phyloP scores from a whole-genome alignment of 2,797 vertebrate genomes.

The Anguilla marmorata region DNA sequence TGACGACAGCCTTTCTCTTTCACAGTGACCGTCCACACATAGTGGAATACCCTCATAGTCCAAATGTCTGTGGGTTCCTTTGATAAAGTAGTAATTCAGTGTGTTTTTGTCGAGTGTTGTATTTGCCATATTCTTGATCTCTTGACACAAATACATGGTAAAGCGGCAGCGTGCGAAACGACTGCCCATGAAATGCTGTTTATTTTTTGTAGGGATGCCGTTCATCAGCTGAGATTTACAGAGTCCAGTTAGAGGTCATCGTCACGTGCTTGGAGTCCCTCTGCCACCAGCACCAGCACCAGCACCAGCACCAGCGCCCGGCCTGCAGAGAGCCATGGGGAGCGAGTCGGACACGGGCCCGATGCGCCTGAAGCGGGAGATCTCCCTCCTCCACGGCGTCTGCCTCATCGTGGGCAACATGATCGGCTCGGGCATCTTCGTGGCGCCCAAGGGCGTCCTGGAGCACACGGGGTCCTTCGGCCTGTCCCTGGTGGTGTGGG shows the following conservation, averaged over 20 bases:
- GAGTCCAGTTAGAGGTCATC: background rate
- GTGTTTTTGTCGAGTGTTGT: background rate
- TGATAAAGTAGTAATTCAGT: background rate
- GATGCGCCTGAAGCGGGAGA: slow-evolving; percentile 76
- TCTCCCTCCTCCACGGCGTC: slow-evolving; percentile 78
- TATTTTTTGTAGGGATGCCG: background rate
- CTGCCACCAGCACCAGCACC: background rate
- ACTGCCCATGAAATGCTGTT: background rate
- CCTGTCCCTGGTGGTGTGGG: slow-evolving; percentile 75
- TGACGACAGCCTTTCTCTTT: background rate
- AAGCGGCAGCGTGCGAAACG: background rate
- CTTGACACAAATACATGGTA: background rate
- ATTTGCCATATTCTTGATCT: background rate
- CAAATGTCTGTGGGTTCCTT: background rate
- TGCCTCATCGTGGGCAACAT: slow-evolving; percentile 81
- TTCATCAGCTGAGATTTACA: background rate
- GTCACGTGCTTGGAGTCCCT: background rate
- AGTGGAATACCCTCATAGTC: background rate
- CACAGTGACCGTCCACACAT: background rate
- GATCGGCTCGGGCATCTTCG: slow-evolving; percentile 80
- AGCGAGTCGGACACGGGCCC: slow-evolving; percentile 55
- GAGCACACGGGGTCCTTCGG: slow-evolving; percentile 73
- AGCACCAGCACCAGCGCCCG: background rate
- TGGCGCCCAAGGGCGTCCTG: slow-evolving; percentile 78
- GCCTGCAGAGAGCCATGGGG: slow-evolving; percentile 42